These are phyloP conservation scores for Apoda limacodes DNA, from an alignment of 2,888 invertebrate genomes.

Conservation along the genomic window DNA sequence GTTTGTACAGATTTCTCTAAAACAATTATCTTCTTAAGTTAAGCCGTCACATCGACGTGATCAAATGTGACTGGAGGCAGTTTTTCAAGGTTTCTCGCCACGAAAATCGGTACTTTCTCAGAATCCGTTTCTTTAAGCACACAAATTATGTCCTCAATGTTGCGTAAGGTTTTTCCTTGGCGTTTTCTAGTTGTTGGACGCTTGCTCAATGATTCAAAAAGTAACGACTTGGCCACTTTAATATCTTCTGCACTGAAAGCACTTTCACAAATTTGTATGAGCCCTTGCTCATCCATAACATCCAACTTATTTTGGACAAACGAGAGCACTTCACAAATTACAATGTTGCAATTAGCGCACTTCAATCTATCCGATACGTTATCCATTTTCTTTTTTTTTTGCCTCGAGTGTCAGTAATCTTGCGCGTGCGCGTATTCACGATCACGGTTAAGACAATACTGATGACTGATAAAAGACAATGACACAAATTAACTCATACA, in stretches of 20 bases:
- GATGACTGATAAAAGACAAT: too few species aligned
- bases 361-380: conserved; percentile 6
- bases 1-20: too few species aligned
- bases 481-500: too few species aligned
- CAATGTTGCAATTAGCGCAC: conserved; percentile 12
- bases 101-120: conserved; percentile 13
- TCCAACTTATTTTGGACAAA: conserved; percentile 8
- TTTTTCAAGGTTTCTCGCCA: conserved; percentile 11
- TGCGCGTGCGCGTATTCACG: conserved; percentile 2
- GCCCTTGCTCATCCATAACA: conserved; percentile 8
- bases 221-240: conserved; percentile 4
- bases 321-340: conserved; percentile 14
- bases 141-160: conserved; percentile 12
- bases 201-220: conserved; percentile 8
- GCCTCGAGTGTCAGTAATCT: background rate
- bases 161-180: conserved; percentile 5
- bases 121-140: conserved; percentile 12
- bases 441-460: too few species aligned
- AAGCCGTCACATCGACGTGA: conserved; percentile 13
- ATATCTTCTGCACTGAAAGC: conserved; percentile 8
- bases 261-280: conserved; percentile 9
- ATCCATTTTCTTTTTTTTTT: conserved; percentile 4
- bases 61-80: too few species aligned
- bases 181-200: conserved; percentile 4
- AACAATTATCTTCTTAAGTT: conserved; percentile 11